Base-by-base conservation (phyloP, 2,797 vertebrate genomes). In the Phataginus tetradactyla region DNA sequence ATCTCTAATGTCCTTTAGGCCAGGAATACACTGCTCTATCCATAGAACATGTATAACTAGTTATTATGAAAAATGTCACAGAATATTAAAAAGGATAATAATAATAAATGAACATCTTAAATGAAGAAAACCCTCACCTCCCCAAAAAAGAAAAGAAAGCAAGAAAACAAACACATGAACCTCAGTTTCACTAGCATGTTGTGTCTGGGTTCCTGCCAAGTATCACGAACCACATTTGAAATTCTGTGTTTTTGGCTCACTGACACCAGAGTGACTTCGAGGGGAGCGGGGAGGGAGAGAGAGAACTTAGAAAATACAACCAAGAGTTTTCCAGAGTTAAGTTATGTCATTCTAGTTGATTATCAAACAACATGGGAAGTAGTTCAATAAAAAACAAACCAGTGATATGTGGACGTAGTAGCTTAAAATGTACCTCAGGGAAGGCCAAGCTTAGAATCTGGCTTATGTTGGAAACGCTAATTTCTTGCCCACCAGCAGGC, bases 211-310 rank as follows among this genome's bases (percentile, higher is more conserved):
- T 32, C 8, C 23, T 23, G 93, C 96, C 94, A 96, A 96, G 34
- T 13, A 95, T 96, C 90, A 95, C 95, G 97, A 97, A 96, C 94
- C 90, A 90, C 96, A 96, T 84, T 97, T 93, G 96, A 96, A 96
- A 95, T 86, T 96, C 91, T 91, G 86, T 84, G 66, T 77, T 95
- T 97, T 95, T 86, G 96, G 94, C 91, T 77, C 61, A 94, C 61
- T 91, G 94, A 91, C 79, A 72, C 79, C 37, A 84, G 79, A 89
- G 89, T 90, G 63, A 83, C 93, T 91, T 74, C 51, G 68, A 85
- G 49, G 69, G 32, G 37, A 59, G 72, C 8, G 29, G 63, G 25
- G 21, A 75, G 55, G 61, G 34, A 57, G n/a, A 85, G 49, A 34
- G 79, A 75, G 39, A 64, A 45, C 69, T 89, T 66, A 18, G 55